Evolutionary conservation across 2,888 invertebrate species (phyloP).

Genomic region (Phengaris alcon): DNA sequence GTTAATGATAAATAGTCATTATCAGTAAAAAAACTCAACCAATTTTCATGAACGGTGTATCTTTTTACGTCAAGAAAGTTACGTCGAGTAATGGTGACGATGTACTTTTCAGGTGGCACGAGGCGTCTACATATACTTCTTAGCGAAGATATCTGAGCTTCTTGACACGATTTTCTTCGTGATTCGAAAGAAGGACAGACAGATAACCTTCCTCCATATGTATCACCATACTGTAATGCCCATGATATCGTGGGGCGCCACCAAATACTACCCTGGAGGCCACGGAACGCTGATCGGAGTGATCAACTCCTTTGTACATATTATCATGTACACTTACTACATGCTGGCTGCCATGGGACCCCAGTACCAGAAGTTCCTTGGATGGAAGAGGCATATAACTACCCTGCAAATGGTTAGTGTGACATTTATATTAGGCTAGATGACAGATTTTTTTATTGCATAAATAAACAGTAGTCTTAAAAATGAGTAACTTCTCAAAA

Average conservation of each 20-base stretch:
- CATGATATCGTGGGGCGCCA: conserved; percentile 94
- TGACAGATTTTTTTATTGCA: too few relatives aligned
- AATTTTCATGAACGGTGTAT: too few relatives aligned
- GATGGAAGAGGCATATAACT: conserved; percentile 97
- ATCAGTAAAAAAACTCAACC: too few relatives aligned
- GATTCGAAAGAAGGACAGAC: conserved; percentile 92
- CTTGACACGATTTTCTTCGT: conserved; percentile 96
- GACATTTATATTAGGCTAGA: too few relatives aligned
- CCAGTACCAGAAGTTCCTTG: conserved; percentile 90
- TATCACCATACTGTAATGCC: conserved; percentile 98
- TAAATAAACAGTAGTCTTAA: too few relatives aligned
- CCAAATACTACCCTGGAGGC: conserved; percentile 91
- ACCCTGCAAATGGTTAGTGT: conserved; percentile 90
- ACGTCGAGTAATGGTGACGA: background rate
- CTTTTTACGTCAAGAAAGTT: too few relatives aligned
- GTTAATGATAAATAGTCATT: too few relatives aligned
- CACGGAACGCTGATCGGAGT: conserved; percentile 95
- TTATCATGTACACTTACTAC: conserved; percentile 96
- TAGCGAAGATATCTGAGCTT: conserved; percentile 93
- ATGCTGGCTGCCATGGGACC: conserved; percentile 94
- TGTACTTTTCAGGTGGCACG: conserved; percentile 77
- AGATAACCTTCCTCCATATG: conserved; percentile 93
- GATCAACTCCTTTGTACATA: conserved; percentile 96
- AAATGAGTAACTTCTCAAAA: too few relatives aligned
- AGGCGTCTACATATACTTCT: conserved; percentile 90